Base-by-base conservation (phyloP, 2,113 vertebrate genomes). In the Siniperca chuatsi region DNA sequence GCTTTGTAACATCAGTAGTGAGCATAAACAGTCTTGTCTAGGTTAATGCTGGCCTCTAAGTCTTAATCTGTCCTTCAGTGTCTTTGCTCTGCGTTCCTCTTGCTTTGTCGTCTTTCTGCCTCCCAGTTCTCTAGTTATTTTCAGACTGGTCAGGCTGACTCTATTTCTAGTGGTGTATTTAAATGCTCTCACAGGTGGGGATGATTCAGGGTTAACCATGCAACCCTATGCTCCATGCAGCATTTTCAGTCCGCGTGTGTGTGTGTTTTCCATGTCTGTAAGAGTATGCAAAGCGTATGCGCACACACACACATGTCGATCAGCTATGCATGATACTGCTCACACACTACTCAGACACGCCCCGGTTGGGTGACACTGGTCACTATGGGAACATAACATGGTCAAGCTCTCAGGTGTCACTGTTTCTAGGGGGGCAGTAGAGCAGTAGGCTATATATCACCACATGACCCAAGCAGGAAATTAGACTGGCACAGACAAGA, bases 371-470 rank as follows among this genome's bases (percentile, higher is more conserved):
- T 94, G 94, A 91, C 93, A 87, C 35, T n/a, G 65, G 91, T 95
- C 85, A 60, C 91, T 83, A 95, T 91, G 88, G 93, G 70, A 90
- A 95, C 93, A 90, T 70, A 92, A 92, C 89, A 93, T 2, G 46
- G 88, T 3, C 61, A 79, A 75, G 75, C 75, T 88, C 92, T 95
- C 90, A 84, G 88, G 92, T 93, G 85, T 92, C 91, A 82, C 75
- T 84, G 81, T 92, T 89, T 93, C 92, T 82, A 74, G 64, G 87
- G 80, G 85, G 73, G 78, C 86, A 86, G 84, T 83, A 37, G 79
- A 83, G 83, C 69, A 88, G 71, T 83, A 70, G 86, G 61, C 81
- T 75, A 44, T 76, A 75, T 82, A 77, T 90, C 84, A 79, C 68
- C 80, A 80, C 78, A 86, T 87, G 72, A 90, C 84, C 81, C 9